Conservation (phyloP, 2,888 invertebrate genomes). For the Acanthacorydalis orientalis region DNA sequence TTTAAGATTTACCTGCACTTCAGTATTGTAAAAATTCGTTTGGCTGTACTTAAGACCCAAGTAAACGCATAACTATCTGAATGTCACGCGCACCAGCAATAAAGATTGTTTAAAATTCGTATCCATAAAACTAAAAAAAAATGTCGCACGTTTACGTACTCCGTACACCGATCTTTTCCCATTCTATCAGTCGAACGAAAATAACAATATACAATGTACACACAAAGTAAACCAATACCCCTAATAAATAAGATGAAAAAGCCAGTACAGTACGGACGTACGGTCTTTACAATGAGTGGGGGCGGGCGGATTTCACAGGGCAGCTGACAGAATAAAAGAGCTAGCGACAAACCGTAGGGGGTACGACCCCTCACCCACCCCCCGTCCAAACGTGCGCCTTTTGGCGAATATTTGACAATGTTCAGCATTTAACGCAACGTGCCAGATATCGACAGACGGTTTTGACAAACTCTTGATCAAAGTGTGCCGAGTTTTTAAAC, state of each 20-base stretch:
- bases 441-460: slow-evolving; percentile 14
- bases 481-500: neutral
- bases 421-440: slow-evolving; percentile 26
- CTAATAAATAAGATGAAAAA: slow-evolving; percentile 27
- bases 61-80: too few species aligned
- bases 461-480: neutral
- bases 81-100: too few species aligned
- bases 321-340: slow-evolving; percentile 30
- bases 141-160: too few species aligned
- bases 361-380: slow-evolving; percentile 22
- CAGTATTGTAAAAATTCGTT: too few species aligned
- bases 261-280: slow-evolving; percentile 8
- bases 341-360: slow-evolving; percentile 26
- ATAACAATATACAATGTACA: slow-evolving; percentile 5
- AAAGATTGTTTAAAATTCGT: too few species aligned
- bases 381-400: slow-evolving; percentile 15
- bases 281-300: slow-evolving; percentile 14
- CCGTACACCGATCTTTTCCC: slow-evolving; percentile 4
- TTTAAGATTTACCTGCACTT: too few species aligned
- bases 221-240: slow-evolving; percentile 13
- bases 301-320: slow-evolving; percentile 26
- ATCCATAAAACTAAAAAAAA: too few species aligned
- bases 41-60: too few species aligned
- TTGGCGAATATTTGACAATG: slow-evolving; percentile 27
- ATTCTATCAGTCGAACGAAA: slow-evolving; percentile 3